Percentiles rank a stretch among this genome's conserved stretches.
phyloP scores from a whole-genome alignment of 2,888 invertebrate species.

The Psylliodes chrysocephalus region DNA sequence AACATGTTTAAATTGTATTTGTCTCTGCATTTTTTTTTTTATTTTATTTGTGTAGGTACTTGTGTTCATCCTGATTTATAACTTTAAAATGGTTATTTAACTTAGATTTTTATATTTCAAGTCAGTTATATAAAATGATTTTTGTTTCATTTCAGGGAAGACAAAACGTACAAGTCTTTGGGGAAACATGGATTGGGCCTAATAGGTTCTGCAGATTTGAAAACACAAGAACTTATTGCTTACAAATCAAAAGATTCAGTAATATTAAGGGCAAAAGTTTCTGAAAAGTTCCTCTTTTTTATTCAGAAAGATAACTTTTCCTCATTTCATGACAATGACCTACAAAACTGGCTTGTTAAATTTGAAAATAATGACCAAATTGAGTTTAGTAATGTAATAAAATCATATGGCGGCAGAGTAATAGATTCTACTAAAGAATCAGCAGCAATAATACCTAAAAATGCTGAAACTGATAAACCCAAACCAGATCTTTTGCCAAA shows the following conservation, averaged over 20 bases:
- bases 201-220: constrained; percentile 56
- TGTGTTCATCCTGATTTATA: no score
- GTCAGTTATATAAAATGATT: no score
- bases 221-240: constrained; percentile 57
- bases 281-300: constrained; percentile 46
- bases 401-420: constrained; percentile 44
- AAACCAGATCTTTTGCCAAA: constrained; percentile 35
- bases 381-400: constrained; percentile 48
- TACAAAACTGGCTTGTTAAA: constrained; percentile 56
- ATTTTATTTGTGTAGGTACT: no score
- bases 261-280: constrained; percentile 52
- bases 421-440: constrained; percentile 30
- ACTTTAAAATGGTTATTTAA: no score
- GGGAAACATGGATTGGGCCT: constrained; percentile 65
- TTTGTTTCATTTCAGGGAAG: constrained; percentile 56
- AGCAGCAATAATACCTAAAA: neutral
- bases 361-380: constrained; percentile 54
- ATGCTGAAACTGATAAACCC: constrained; percentile 4
- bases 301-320: constrained; percentile 53
- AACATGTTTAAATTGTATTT: no score
- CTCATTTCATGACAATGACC: constrained; percentile 55
- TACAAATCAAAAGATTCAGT: constrained; percentile 61
- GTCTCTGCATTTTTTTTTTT: no score
- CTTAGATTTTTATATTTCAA: no score
- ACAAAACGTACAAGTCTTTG: constrained; percentile 54